Percentiles rank a stretch among this genome's conserved stretches.
Conservation (phyloP, 2,113 vertebrate genomes). For the Crotophaga sulcirostris region DNA sequence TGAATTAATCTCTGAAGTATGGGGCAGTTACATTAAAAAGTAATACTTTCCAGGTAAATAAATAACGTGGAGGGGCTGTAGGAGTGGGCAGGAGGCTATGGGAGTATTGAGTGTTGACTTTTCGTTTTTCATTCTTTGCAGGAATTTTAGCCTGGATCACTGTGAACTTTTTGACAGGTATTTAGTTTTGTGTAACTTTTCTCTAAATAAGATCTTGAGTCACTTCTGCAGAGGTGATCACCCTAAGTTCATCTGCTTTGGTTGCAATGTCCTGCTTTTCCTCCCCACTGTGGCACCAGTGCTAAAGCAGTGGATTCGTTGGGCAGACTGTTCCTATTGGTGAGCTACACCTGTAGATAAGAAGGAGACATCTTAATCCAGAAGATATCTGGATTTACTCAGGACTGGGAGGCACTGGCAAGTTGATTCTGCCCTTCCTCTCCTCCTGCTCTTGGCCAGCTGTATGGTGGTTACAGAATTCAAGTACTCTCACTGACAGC, state of each 20-base stretch:
- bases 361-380: background rate
- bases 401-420: background rate
- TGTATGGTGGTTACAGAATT: background rate
- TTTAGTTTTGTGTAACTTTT: slow-evolving; percentile 12
- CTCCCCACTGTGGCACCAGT: background rate
- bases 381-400: background rate
- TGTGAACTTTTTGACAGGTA: slow-evolving; percentile 99
- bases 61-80: background rate
- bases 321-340: background rate
- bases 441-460: background rate
- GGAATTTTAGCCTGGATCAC: slow-evolving; percentile 97
- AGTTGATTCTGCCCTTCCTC: background rate
- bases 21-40: background rate
- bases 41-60: background rate
- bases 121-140: slow-evolving; percentile 65
- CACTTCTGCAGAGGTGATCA: background rate
- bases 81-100: background rate
- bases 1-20: background rate
- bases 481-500: background rate
- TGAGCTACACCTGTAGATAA: background rate
- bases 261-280: background rate
- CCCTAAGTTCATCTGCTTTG: background rate
- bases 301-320: background rate
- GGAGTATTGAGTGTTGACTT: background rate
- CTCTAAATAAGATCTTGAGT: background rate